Percentiles rank a stretch among this genome's conserved stretches.
Evolutionary conservation across 1,140 invertebrate species (phyloP).

Genomic region (Cardiocondyla obscurior): DNA sequence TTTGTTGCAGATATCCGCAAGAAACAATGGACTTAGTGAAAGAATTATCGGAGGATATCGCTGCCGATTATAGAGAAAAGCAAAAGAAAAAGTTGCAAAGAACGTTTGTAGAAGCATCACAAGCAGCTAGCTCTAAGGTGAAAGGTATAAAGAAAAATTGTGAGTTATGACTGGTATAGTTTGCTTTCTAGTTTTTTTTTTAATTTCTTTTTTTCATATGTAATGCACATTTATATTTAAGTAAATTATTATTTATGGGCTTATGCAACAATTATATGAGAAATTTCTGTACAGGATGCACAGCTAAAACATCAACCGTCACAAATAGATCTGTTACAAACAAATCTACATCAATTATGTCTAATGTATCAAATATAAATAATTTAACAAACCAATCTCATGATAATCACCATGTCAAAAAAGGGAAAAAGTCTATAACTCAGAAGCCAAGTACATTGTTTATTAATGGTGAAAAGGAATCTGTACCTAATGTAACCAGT

Average conservation of each 20-base stretch:
- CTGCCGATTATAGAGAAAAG: conserved; percentile 87
- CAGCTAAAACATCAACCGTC: neutral
- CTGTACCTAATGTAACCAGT: neutral
- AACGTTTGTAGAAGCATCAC: conserved; percentile 91
- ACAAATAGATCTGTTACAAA: conserved; percentile 1
- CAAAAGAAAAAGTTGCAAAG: conserved; percentile 88
- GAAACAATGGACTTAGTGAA: conserved; percentile 91
- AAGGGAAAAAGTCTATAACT: neutral
- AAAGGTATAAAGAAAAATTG: conserved; percentile 85
- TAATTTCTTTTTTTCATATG: neutral
- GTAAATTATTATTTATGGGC: neutral
- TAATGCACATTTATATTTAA: neutral
- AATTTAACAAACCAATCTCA: neutral
- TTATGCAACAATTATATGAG: neutral
- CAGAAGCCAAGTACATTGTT: neutral
- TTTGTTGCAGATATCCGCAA: conserved; percentile 87
- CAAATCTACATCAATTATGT: neutral
- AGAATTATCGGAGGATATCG: conserved; percentile 89
- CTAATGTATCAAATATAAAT: neutral
- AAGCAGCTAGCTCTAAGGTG: conserved; percentile 89
- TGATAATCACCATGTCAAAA: neutral
- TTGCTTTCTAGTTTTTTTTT: conserved; percentile 30
- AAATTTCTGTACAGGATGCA: conserved; percentile 24
- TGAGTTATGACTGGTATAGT: conserved; percentile 73
- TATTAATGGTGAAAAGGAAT: neutral